A percentile compares a stretch with the other conserved stretches of the same genome.
Evolutionary conservation across 2,888 invertebrate genomes (phyloP).

Genomic region (Troides oblongomaculatus): DNA sequence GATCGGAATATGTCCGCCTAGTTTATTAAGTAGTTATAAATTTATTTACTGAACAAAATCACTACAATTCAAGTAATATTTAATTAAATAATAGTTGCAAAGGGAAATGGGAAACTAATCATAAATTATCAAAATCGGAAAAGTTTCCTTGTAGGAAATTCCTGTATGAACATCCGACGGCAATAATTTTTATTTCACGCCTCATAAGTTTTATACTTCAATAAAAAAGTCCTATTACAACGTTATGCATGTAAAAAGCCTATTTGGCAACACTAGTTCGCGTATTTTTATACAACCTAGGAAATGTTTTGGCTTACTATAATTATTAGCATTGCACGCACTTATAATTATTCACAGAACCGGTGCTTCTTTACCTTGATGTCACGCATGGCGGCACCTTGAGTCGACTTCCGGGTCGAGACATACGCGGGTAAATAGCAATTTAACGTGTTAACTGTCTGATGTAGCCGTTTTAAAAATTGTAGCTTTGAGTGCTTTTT

Average conservation of each 20-base stretch:
- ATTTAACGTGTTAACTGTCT: slow-evolving; percentile 21
- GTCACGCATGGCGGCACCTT: slow-evolving; percentile 41
- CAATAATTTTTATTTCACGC: background rate
- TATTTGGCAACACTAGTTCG: background rate
- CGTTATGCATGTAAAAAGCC: background rate
- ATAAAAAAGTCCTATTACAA: background rate
- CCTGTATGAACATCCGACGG: background rate
- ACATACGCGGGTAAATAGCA: slow-evolving; percentile 18
- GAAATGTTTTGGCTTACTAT: slow-evolving; percentile 5
- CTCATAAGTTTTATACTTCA: background rate
- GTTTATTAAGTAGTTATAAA: no score
- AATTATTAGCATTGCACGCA: slow-evolving; percentile 21
- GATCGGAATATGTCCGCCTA: no score
- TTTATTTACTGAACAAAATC: no score
- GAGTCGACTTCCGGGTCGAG: slow-evolving; percentile 38
- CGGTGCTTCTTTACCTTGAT: slow-evolving; percentile 30
- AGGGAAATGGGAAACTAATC: no score
- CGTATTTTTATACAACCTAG: background rate
- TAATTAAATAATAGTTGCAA: no score
- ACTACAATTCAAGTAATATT: no score
- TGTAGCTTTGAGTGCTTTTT: slow-evolving; percentile 17
- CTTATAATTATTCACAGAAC: slow-evolving; percentile 19
- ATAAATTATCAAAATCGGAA: background rate
- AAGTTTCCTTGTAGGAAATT: background rate
- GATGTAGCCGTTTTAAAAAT: slow-evolving; percentile 10